Percentiles rank a stretch among this genome's conserved stretches.
phyloP scores from a whole-genome alignment of 2,797 vertebrate genomes.

The Gallinago nigripennis region DNA sequence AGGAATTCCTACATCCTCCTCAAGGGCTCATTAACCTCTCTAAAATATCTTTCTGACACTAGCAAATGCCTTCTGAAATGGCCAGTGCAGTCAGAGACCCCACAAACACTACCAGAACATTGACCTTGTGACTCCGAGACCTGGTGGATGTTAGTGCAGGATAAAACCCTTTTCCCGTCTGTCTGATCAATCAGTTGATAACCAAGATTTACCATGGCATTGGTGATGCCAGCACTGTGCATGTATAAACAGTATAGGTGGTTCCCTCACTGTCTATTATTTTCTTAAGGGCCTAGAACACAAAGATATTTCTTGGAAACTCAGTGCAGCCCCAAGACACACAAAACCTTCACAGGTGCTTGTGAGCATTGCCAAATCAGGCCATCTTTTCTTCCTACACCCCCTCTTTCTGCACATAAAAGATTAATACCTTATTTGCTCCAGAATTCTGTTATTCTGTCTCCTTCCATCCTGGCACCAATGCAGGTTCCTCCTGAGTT shows the following conservation, averaged over 20 bases:
- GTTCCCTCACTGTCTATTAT: not conserved
- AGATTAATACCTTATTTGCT: not conserved
- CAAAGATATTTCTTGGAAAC: not conserved
- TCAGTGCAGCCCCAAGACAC: not conserved
- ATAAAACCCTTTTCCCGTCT: not conserved
- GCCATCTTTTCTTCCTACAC: not conserved
- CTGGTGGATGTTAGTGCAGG: not conserved
- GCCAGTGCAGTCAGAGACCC: not conserved
- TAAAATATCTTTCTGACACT: not conserved
- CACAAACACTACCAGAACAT: accelerated
- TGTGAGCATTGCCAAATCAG: not conserved
- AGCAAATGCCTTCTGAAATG: not conserved
- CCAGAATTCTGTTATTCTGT: not conserved
- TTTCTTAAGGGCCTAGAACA: not conserved
- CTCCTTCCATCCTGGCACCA: conserved; percentile 1
- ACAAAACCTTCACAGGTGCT: not conserved
- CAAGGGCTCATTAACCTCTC: not conserved
- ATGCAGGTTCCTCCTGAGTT: not conserved
- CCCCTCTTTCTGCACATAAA: not conserved
- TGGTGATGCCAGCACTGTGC: not conserved
- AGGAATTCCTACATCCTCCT: not conserved
- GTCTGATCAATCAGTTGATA: not conserved
- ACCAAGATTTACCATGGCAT: not conserved
- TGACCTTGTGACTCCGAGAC: not conserved
- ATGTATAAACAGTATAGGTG: not conserved